Percentiles rank a stretch among this genome's conserved stretches.
Evolutionary conservation across 2,888 invertebrate species (phyloP).

Genomic region (Gastrophysa polygoni): DNA sequence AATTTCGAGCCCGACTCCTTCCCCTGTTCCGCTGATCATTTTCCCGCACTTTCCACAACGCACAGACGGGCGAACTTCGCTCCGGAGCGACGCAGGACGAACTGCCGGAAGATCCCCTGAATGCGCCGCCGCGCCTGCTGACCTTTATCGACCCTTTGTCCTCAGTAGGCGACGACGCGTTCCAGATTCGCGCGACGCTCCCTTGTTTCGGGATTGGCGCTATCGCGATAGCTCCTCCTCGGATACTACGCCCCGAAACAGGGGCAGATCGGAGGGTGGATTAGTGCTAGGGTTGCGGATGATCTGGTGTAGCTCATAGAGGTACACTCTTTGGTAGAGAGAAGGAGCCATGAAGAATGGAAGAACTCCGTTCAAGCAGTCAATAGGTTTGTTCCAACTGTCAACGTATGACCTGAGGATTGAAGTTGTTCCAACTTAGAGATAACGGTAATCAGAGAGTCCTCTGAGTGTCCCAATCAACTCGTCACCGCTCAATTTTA

Average conservation of each 20-base stretch:
- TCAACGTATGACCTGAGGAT: no score
- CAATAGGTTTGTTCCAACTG: no score
- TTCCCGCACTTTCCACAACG: conserved; percentile 15
- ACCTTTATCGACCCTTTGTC: conserved; percentile 48
- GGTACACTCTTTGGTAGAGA: no score
- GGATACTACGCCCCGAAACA: conserved; percentile 26
- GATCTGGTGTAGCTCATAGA: no score
- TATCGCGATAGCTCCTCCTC: conserved; percentile 44
- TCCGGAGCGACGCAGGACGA: conserved; percentile 32
- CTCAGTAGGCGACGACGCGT: conserved; percentile 62
- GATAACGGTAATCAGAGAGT: no score
- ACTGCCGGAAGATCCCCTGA: conserved; percentile 40
- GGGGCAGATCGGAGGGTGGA: conserved; percentile 20
- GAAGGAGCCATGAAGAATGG: no score
- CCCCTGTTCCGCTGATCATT: conserved; percentile 54
- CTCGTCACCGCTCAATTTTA: no score
- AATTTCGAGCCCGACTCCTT: conserved; percentile 51
- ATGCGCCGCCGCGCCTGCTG: conserved; percentile 47
- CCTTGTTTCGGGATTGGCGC: conserved; percentile 61
- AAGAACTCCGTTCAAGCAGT: no score
- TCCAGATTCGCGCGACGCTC: conserved; percentile 58
- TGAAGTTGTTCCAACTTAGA: no score
- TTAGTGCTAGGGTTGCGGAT: conserved; percentile 7
- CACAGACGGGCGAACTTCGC: conserved; percentile 13
- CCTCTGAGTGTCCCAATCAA: no score